Evolutionary conservation across 2,113 vertebrate genomes (phyloP).

Genomic region (mouse (Mus musculus)): GRCm39 chrX:11477501-11478000

Average conservation of each 20-base stretch:
- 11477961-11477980: background rate
- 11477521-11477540: background rate
- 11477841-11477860: background rate
- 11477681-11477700: background rate
- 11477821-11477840: background rate
- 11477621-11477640: background rate
- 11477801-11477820: background rate
- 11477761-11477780: conserved; percentile 19
- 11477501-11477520: background rate
- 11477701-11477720: background rate
- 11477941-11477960: background rate
- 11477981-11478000: background rate
- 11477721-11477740: background rate
- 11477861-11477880: background rate
- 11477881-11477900: background rate
- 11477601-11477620: background rate
- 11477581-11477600: background rate
- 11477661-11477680: background rate
- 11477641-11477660: background rate
- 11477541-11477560: background rate
- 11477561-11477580: conserved; percentile 47
- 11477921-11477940: background rate
- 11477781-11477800: background rate
- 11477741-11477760: background rate
- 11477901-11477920: background rate